Conservation (phyloP, 2,888 invertebrate species). For the Aquatica leii region DNA sequence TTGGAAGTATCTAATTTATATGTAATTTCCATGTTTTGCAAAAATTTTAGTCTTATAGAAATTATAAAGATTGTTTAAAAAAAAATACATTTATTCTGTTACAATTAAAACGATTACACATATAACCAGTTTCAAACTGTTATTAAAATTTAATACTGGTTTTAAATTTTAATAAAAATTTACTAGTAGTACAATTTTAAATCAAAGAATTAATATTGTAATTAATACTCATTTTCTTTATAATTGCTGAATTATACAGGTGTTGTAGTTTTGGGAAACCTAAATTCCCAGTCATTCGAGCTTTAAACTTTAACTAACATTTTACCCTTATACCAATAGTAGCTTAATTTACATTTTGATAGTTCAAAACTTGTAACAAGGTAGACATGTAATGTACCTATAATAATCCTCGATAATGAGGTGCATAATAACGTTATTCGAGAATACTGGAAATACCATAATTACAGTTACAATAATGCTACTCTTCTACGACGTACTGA, state of each 20-base stretch:
- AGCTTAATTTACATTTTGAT: conserved; percentile 32
- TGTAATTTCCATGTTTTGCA: too few relatives aligned
- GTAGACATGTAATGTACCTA: conserved; percentile 27
- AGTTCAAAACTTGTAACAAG: conserved; percentile 31
- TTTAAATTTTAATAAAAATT: too few relatives aligned
- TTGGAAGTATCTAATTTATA: too few relatives aligned
- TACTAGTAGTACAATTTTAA: background rate
- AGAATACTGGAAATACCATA: conserved; percentile 18
- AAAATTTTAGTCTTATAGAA: too few relatives aligned
- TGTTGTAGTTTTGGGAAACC: conserved; percentile 10
- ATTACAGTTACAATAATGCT: conserved; percentile 24
- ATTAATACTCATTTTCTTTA: conserved; percentile 8
- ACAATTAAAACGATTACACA: too few relatives aligned
- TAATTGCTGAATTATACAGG: background rate
- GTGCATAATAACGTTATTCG: conserved; percentile 32
- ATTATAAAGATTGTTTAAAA: too few relatives aligned
- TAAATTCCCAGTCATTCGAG: conserved; percentile 15
- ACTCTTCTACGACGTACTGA: too few relatives aligned
- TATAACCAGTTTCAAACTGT: too few relatives aligned
- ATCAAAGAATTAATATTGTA: background rate
- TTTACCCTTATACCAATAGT: background rate
- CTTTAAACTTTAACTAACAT: conserved; percentile 18
- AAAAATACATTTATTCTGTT: too few relatives aligned
- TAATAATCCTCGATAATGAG: conserved; percentile 30
- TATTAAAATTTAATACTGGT: too few relatives aligned